phyloP scores from a whole-genome alignment of 2,797 vertebrate species.

The Rhinoraja longicauda region DNA sequence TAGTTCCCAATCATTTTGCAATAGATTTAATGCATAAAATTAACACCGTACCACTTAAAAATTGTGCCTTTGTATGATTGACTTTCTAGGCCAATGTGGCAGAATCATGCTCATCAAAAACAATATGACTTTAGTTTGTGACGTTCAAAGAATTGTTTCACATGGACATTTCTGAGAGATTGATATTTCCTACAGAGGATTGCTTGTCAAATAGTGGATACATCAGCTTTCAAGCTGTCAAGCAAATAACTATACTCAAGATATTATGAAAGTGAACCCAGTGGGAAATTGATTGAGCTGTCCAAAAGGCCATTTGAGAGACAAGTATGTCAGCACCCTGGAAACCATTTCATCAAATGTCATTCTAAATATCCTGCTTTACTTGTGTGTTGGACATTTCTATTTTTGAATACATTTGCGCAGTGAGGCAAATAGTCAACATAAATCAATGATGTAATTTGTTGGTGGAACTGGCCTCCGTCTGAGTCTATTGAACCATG shows the following conservation, averaged over 20 bases:
- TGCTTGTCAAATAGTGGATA: background rate
- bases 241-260: background rate
- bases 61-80: no score
- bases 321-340: background rate
- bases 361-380: background rate
- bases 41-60: no score
- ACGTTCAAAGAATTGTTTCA: background rate
- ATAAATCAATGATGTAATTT: background rate
- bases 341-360: conserved; percentile 11
- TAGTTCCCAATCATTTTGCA: no score
- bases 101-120: background rate
- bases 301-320: background rate
- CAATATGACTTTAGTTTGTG: background rate
- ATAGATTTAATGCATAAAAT: no score
- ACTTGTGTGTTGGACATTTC: background rate
- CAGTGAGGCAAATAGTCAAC: background rate
- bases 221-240: conserved; percentile 17
- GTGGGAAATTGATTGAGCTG: background rate
- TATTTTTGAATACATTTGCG: conserved; percentile 10
- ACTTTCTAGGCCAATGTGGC: no score
- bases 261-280: background rate
- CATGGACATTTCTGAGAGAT: background rate
- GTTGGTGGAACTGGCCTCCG: background rate
- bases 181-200: background rate
- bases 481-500: background rate